Conservation (phyloP, 2,888 invertebrate genomes). For the Eupithecia pulchellata region DNA sequence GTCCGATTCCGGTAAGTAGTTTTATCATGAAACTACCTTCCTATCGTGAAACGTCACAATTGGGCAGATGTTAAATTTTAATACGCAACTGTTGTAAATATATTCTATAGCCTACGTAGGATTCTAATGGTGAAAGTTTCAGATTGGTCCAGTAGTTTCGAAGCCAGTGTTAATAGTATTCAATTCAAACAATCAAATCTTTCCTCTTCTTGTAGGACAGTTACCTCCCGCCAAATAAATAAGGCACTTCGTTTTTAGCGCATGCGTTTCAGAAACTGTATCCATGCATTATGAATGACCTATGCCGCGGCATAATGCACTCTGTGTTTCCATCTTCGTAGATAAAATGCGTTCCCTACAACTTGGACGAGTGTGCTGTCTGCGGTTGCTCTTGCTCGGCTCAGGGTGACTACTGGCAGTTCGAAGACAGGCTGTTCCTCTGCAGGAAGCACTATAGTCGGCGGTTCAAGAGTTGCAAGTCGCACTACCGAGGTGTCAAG, state of each 20-base stretch:
- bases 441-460: conserved; percentile 74
- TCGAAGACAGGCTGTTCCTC: conserved; percentile 76
- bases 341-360: conserved; percentile 83
- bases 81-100: too few species aligned
- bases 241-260: too few species aligned
- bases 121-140: too few species aligned
- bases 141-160: too few species aligned
- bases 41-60: not conserved
- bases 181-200: too few species aligned
- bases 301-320: not conserved
- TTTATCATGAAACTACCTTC: too few species aligned
- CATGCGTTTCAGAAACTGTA: too few species aligned
- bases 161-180: too few species aligned
- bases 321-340: conserved; percentile 38
- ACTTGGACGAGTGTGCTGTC: conserved; percentile 74
- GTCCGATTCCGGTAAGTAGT: conserved; percentile 70
- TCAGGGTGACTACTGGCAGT: conserved; percentile 87
- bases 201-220: too few species aligned
- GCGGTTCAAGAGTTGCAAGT: conserved; percentile 73
- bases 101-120: too few species aligned
- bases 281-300: too few species aligned
- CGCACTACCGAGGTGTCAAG: conserved; percentile 75
- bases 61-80: not conserved
- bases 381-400: conserved; percentile 77
- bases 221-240: too few species aligned